These are phyloP conservation scores for Ptilorrhoa leucosticta DNA, from an alignment of 2,113 vertebrate genomes.

Conservation along the genomic window DNA sequence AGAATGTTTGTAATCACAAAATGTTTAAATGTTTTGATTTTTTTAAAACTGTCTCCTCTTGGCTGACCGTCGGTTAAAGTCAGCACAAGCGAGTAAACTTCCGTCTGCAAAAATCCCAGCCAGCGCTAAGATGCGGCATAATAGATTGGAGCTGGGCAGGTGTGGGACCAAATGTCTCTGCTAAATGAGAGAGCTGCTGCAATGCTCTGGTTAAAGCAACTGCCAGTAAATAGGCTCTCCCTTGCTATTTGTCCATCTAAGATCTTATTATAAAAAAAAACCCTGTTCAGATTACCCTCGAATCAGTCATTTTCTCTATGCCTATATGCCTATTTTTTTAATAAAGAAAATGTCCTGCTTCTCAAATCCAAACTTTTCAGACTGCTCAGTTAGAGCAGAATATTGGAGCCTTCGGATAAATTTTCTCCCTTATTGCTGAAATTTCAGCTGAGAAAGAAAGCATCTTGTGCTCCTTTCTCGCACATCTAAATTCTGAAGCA, in stretches of 20 bases:
- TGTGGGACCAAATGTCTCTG: background rate
- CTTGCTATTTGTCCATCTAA: background rate
- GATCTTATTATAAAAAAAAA: background rate
- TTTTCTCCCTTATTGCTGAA: constrained; percentile 22
- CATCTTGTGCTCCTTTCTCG: background rate
- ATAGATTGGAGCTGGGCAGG: background rate
- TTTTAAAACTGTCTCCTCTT: background rate
- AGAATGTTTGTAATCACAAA: background rate
- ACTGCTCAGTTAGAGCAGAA: background rate
- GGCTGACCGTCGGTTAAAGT: background rate
- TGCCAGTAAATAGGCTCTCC: background rate
- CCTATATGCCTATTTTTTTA: background rate
- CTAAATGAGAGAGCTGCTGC: background rate
- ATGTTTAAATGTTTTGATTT: background rate
- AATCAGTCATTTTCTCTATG: background rate
- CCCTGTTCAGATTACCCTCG: background rate
- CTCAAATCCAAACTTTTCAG: background rate
- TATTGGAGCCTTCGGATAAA: background rate
- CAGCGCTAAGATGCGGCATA: background rate
- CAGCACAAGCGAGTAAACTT: background rate
- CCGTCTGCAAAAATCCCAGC: background rate
- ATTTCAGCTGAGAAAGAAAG: background rate
- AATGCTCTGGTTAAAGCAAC: background rate
- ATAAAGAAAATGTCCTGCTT: background rate
- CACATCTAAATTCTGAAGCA: constrained; percentile 27